phyloP scores from a whole-genome alignment of 2,797 vertebrate genomes.

The Garrulus glandarius region DNA sequence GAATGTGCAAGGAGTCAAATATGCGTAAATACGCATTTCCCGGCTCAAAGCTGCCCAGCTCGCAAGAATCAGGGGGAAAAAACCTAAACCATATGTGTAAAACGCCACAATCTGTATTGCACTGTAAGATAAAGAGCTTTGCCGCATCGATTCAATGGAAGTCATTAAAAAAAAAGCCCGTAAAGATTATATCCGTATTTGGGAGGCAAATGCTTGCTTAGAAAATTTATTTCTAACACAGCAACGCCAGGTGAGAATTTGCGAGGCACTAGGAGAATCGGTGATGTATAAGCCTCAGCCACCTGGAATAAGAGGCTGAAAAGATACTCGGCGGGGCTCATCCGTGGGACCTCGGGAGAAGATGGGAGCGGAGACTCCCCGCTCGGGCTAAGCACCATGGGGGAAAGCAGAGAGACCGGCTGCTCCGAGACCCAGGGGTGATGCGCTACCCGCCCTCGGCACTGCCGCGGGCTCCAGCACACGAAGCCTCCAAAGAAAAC shows the following conservation, averaged over 20 bases:
- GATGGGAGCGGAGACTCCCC: neutral
- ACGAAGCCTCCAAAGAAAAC: neutral
- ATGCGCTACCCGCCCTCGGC: neutral
- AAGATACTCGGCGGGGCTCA: neutral
- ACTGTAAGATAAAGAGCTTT: neutral
- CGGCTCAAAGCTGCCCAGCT: conserved; percentile 14
- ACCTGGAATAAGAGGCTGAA: neutral
- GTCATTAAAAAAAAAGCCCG: neutral
- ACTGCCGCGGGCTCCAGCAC: neutral
- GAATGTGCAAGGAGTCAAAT: neutral
- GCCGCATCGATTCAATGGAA: neutral
- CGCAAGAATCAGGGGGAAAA: neutral
- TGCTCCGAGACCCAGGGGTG: neutral
- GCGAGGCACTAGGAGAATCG: neutral
- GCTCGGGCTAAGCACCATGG: neutral
- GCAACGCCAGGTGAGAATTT: neutral
- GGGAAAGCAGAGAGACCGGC: neutral
- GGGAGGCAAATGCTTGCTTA: neutral
- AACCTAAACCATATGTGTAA: conserved; percentile 48
- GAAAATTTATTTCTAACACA: neutral
- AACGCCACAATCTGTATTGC: neutral
- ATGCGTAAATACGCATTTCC: neutral
- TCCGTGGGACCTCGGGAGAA: neutral
- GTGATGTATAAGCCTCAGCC: neutral
- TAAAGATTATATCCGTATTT: neutral